Base-by-base conservation (phyloP, 2,113 vertebrate genomes). In the Gobio gobio region DNA sequence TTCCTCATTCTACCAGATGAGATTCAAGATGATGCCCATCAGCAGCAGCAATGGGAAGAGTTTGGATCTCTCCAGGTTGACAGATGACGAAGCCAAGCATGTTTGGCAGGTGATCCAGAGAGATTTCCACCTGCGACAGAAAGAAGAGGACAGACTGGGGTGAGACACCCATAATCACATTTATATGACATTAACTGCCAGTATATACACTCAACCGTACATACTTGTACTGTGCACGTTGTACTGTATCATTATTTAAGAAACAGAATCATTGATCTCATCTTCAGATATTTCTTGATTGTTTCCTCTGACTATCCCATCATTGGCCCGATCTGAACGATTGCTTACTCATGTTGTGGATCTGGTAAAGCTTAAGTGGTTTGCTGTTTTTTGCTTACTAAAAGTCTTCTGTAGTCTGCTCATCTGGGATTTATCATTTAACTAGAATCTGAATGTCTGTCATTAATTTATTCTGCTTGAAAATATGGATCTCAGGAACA, bases 21-120 rank as follows among this genome's bases (percentile, higher is more conserved):
- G 33, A 78, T 64, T 78, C 3, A 58, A 68, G 61, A 89, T 83
- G 13, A 89, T 94, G 91, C 86, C 83, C 26, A n/a, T n/a, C n/a
- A 87, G 78, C 26, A 80, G 78, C 16, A 14, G 78, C 61, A 93
- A 95, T 92, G 96, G 93, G 56, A 95, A 91, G 89, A 98, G 95
- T 88, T 93, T 99, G 93, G 97, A 99, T 89, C 95, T 99, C 16
- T 97, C 97, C 91, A 95, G 93, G 87, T 95, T 99, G n/a, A 97
- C 96, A 0, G 97, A 98, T 1, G 97, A 97, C 9, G 98, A 99
- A 89, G 97, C 96, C 85, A 94, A 93, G 83, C 98, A 99, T 1
- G 91, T 99, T 10, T 98, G 96, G 96, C 94, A 96, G 0, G 98
- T 99, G 0, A 92, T 99, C n/a, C 97, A 96, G 54, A 93, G 98